Conservation (phyloP, 2,888 invertebrate genomes). For the Anarsia innoxiella region DNA sequence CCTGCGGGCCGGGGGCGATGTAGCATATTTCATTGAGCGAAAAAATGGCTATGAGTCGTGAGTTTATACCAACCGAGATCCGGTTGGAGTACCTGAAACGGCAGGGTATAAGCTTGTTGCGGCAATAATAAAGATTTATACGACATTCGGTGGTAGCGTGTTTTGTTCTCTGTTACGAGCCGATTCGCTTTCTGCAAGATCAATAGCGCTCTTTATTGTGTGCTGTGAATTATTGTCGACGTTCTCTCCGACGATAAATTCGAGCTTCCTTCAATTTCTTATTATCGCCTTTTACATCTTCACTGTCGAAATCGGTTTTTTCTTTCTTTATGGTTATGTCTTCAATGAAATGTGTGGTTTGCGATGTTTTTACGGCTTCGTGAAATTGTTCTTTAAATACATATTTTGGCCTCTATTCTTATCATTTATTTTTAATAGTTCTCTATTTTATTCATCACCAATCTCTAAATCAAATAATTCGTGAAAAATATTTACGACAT, state of each 20-base stretch:
- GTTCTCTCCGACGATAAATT: constrained; percentile 58
- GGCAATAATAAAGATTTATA: constrained; percentile 75
- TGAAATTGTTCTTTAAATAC: no score
- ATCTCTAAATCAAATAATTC: no score
- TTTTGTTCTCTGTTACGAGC: constrained; percentile 71
- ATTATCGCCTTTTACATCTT: constrained; percentile 63
- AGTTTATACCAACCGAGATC: constrained; percentile 63
- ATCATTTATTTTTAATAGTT: no score
- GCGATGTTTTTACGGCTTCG: no score
- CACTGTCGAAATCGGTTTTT: constrained; percentile 20
- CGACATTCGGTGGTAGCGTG: constrained; percentile 73
- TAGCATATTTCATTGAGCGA: constrained; percentile 72
- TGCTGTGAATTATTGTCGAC: constrained; percentile 61
- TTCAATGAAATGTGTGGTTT: constrained; percentile 13
- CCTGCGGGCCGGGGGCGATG: constrained; percentile 65
- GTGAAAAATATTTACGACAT: no score
- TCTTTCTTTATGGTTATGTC: constrained; percentile 23
- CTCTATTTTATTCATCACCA: no score
- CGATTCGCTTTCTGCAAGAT: constrained; percentile 71
- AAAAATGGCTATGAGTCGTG: constrained; percentile 71
- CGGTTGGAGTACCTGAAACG: constrained; percentile 71
- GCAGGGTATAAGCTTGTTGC: constrained; percentile 70
- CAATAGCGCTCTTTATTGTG: constrained; percentile 71
- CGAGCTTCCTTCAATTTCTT: constrained; percentile 51
- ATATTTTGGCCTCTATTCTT: no score